Conservation (phyloP, 2,797 vertebrate genomes). For the Enteromius thamalakanensis region DNA sequence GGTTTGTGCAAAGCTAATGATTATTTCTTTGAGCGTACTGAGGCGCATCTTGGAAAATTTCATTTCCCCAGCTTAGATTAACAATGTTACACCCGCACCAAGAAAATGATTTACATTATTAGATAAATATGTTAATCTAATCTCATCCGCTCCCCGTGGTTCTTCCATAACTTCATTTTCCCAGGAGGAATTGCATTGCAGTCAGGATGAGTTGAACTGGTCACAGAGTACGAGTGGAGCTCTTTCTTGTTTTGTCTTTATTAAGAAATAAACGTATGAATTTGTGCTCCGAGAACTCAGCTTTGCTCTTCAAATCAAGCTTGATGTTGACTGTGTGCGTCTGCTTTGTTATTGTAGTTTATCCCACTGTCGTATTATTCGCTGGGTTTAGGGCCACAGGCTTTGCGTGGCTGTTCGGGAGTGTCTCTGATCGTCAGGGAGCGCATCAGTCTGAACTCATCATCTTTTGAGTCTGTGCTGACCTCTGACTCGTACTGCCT, state of each 20-base stretch:
- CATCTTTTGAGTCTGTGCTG: constrained; percentile 19
- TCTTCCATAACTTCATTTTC: constrained; percentile 52
- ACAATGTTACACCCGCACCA: constrained; percentile 45
- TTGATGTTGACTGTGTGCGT: neutral
- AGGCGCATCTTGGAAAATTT: constrained; percentile 47
- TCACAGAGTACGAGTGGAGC: neutral
- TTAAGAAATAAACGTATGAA: constrained; percentile 22
- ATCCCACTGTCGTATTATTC: constrained; percentile 12
- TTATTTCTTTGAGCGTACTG: constrained; percentile 43
- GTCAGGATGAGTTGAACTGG: constrained; percentile 28
- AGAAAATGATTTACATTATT: constrained; percentile 60
- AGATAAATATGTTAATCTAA: constrained; percentile 63
- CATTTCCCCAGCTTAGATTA: constrained; percentile 47
- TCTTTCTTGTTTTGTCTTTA: constrained; percentile 7
- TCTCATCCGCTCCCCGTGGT: constrained; percentile 31
- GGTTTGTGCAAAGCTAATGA: constrained; percentile 47
- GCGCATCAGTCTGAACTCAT: constrained; percentile 24
- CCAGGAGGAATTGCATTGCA: constrained; percentile 39
- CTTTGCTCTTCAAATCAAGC: neutral
- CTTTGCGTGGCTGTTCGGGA: neutral
- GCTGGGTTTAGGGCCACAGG: constrained; percentile 10
- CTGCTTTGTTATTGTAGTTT: constrained; percentile 11
- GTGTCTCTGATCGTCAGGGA: neutral
- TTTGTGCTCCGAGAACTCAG: neutral
- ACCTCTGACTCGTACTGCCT: constrained; percentile 4